These are phyloP conservation scores for Meriones unguiculatus DNA, from an alignment of 2,113 vertebrate species.

Conservation along the genomic window DNA sequence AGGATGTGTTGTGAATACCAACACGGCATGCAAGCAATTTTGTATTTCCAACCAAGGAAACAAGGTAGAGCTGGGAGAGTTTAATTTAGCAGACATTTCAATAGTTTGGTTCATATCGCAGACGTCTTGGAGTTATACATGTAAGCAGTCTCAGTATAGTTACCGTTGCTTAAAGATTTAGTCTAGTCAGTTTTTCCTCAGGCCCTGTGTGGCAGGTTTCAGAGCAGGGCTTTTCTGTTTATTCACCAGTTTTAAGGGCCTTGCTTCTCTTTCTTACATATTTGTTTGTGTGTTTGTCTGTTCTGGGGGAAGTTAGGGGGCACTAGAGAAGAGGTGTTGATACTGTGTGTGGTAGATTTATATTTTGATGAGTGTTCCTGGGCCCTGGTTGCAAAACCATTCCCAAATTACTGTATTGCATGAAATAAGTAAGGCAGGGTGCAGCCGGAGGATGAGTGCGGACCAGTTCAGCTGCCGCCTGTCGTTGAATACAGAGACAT, in stretches of 20 bases:
- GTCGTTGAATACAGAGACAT: background rate
- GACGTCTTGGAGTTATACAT: constrained; percentile 22
- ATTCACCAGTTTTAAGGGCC: background rate
- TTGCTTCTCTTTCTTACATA: background rate
- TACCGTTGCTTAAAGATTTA: constrained; percentile 33
- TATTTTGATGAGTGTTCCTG: background rate
- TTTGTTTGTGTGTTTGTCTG: background rate
- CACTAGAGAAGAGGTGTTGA: background rate
- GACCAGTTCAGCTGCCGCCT: background rate
- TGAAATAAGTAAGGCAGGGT: background rate
- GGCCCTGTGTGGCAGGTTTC: background rate
- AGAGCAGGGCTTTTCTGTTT: background rate
- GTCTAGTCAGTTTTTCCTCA: constrained; percentile 6
- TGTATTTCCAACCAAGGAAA: constrained; percentile 53
- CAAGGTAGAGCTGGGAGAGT: background rate
- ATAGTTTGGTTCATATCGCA: constrained; percentile 29
- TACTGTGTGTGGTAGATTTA: background rate
- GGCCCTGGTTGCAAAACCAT: background rate
- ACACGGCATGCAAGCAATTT: too few relatives aligned
- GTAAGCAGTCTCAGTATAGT: constrained; percentile 55
- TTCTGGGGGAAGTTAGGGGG: background rate
- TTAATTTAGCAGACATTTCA: constrained; percentile 25
- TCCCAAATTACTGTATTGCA: background rate
- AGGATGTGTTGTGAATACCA: constrained; percentile 44
- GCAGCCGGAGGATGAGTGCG: background rate